These are phyloP conservation scores for Mechanitis messenoides DNA, from an alignment of 2,888 invertebrate species.

Conservation along the genomic window DNA sequence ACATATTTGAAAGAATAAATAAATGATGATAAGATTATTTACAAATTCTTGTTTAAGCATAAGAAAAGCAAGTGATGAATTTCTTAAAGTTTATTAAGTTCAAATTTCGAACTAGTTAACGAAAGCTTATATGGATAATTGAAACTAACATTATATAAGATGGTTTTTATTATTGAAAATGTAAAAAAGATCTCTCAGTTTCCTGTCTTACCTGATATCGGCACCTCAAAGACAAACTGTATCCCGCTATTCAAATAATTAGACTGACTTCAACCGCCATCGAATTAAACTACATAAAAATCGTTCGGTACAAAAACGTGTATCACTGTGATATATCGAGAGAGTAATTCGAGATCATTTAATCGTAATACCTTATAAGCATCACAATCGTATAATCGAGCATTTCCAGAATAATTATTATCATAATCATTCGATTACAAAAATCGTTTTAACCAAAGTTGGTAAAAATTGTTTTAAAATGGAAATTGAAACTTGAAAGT, in stretches of 20 bases:
- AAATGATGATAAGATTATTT: too few relatives aligned
- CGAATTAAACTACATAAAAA: slow-evolving; percentile 70
- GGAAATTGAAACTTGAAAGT: slow-evolving; percentile 3
- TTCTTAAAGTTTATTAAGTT: too few relatives aligned
- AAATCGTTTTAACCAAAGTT: slow-evolving; percentile 16
- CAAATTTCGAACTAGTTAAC: too few relatives aligned
- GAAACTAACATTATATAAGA: background rate
- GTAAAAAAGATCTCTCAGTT: slow-evolving; percentile 15
- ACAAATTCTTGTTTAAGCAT: slow-evolving; percentile 3
- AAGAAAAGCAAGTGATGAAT: slow-evolving; percentile 5
- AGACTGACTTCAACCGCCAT: slow-evolving; percentile 61
- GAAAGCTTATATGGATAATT: too few relatives aligned
- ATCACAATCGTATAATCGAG: slow-evolving; percentile 19
- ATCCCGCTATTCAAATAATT: slow-evolving; percentile 73
- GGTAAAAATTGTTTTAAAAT: slow-evolving; percentile 16
- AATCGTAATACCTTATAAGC: slow-evolving; percentile 21
- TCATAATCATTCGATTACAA: slow-evolving; percentile 20
- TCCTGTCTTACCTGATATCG: slow-evolving; percentile 47
- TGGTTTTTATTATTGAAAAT: background rate
- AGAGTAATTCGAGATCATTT: slow-evolving; percentile 21
- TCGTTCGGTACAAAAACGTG: slow-evolving; percentile 56
- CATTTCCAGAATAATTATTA: slow-evolving; percentile 14
- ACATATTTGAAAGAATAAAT: too few relatives aligned
- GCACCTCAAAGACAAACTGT: slow-evolving; percentile 62
- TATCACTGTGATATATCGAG: slow-evolving; percentile 51